These are phyloP conservation scores for Parazoanthus atlanticus DNA, from an alignment of 92 coral and sea anemone species.

Conservation along the genomic window DNA sequence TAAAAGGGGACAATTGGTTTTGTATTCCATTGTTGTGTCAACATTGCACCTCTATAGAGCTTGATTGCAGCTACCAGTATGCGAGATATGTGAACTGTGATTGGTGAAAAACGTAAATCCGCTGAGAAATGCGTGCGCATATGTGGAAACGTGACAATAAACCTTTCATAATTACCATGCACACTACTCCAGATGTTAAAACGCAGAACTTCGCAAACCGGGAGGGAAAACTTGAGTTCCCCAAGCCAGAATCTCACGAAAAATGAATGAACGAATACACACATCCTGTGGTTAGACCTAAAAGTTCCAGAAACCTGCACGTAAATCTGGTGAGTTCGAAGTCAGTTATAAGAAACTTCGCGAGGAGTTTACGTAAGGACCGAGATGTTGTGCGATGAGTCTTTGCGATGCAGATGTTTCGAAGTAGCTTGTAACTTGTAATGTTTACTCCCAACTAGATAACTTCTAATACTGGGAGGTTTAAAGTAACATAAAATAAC, in stretches of 20 bases:
- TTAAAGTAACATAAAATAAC: too few relatives aligned
- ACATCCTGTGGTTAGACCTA: slow-evolving; percentile 6
- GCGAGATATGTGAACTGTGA: background rate
- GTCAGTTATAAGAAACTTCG: too few relatives aligned
- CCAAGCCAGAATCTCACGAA: slow-evolving; percentile 22
- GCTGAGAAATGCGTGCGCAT: slow-evolving; percentile 24
- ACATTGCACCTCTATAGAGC: background rate
- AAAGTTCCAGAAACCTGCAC: slow-evolving; percentile 7
- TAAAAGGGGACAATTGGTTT: slow-evolving; percentile 15
- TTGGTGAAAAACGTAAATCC: slow-evolving; percentile 10
- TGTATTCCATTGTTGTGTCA: slow-evolving; percentile 1
- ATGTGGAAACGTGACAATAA: background rate
- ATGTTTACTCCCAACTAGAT: too few relatives aligned
- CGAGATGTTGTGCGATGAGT: too few relatives aligned
- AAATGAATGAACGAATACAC: slow-evolving; percentile 16
- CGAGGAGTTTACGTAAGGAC: too few relatives aligned
- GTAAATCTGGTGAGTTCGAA: background rate
- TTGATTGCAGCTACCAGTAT: too few relatives aligned
- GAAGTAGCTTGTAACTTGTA: too few relatives aligned
- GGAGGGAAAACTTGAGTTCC: slow-evolving; percentile 21
- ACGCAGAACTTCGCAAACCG: slow-evolving; percentile 19
- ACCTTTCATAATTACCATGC: background rate
- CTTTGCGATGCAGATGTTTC: too few relatives aligned
- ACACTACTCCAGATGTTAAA: slow-evolving; percentile 19
- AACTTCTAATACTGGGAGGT: too few relatives aligned